phyloP scores from a whole-genome alignment of 2,888 invertebrate species.

The Plemyria rubiginata region DNA sequence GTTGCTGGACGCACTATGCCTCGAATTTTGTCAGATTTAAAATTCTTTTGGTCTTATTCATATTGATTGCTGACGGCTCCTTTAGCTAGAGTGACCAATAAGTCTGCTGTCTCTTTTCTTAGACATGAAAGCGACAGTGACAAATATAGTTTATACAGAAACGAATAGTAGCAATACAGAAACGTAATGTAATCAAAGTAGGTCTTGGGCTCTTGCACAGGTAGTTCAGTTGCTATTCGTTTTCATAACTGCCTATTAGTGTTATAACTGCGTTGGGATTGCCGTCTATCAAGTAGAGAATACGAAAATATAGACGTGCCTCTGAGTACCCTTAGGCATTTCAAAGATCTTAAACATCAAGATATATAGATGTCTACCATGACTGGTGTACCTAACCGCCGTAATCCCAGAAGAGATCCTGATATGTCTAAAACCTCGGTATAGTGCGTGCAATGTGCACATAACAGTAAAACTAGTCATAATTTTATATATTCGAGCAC shows the following conservation, averaged over 20 bases:
- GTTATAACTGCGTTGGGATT: too few species aligned
- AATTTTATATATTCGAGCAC: conserved; percentile 54
- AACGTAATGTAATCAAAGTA: not conserved
- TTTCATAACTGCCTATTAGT: too few species aligned
- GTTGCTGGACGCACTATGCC: conserved; percentile 30
- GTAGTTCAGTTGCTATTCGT: too few species aligned
- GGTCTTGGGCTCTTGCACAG: not conserved
- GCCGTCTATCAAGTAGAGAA: too few species aligned
- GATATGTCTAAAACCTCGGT: conserved; percentile 33
- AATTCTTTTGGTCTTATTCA: too few species aligned
- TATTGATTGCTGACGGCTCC: too few species aligned
- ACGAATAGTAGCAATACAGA: not conserved
- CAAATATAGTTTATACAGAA: too few species aligned
- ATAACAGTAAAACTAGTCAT: conserved; percentile 73
- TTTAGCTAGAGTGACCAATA: too few species aligned
- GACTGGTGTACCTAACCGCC: not conserved
- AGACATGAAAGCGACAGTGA: too few species aligned
- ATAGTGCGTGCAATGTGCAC: conserved; percentile 57
- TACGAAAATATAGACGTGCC: not conserved
- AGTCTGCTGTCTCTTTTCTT: too few species aligned
- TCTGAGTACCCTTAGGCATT: not conserved
- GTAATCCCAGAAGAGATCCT: not conserved
- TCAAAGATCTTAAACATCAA: too few species aligned
- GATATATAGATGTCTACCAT: not conserved
- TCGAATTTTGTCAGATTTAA: conserved; percentile 9